Conservation (phyloP, 2,113 vertebrate species). For the Scolopax mira region DNA sequence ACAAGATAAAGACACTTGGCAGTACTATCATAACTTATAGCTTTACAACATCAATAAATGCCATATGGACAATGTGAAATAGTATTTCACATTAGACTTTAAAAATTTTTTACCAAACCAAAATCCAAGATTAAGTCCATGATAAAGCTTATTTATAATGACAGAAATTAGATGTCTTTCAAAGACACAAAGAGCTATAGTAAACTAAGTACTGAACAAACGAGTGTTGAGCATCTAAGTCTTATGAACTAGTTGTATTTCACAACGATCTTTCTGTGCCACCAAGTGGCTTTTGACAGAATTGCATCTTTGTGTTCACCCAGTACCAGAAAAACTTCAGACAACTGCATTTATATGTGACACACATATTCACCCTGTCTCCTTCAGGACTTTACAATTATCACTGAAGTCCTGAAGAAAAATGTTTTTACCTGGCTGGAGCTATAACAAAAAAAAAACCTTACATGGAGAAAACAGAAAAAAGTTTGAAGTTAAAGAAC, state of each 20-base stretch:
- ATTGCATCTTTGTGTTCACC: background rate
- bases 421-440: background rate
- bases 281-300: conserved; percentile 11
- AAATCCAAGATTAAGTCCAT: background rate
- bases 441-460: background rate
- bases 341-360: background rate
- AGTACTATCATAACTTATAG: background rate
- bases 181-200: background rate
- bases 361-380: background rate
- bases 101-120: background rate
- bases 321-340: background rate
- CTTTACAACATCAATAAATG: background rate
- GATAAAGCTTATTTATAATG: background rate
- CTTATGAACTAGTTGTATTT: background rate
- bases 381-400: background rate
- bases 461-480: background rate
- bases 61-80: background rate
- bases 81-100: background rate
- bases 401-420: background rate
- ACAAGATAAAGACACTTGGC: background rate
- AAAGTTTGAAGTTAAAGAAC: background rate
- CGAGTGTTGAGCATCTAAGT: background rate
- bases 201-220: background rate
- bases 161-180: background rate
- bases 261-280: background rate